Percentiles rank a stretch among this genome's conserved stretches.
Conservation (phyloP, 2,113 vertebrate genomes). For the Gasterosteus aculeatus region DNA sequence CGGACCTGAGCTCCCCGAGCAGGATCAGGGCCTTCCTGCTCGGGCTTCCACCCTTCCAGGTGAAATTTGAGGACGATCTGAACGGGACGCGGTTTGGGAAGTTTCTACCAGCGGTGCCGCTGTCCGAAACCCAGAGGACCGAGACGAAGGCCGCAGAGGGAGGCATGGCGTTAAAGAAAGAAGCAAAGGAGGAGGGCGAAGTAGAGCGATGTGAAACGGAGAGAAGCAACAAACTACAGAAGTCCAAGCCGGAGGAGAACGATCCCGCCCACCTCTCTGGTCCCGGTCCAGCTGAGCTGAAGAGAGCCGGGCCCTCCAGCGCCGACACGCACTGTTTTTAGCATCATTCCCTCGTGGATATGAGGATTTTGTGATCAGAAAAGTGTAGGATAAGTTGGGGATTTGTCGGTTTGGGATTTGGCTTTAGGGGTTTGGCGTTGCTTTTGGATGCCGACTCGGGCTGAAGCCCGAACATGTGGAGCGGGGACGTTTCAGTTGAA, state of each 20-base stretch:
- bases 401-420: neutral
- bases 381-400: neutral
- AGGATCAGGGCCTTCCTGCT: conserved; percentile 78
- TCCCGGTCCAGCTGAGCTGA: conserved; percentile 61
- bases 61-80: conserved; percentile 71
- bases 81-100: conserved; percentile 55
- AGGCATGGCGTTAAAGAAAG: neutral
- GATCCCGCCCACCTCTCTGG: conserved; percentile 20
- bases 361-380: neutral
- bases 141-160: conserved; percentile 24
- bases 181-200: conserved; percentile 15
- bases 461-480: conserved; percentile 3
- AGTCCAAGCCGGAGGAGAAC: conserved; percentile 35
- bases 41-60: conserved; percentile 67
- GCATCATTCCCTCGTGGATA: neutral
- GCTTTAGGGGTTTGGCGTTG: neutral
- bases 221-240: conserved; percentile 17
- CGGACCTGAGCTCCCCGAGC: conserved; percentile 82
- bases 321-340: conserved; percentile 57
- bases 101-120: conserved; percentile 37
- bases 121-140: conserved; percentile 1
- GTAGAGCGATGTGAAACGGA: conserved; percentile 19
- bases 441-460: neutral
- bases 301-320: conserved; percentile 27
- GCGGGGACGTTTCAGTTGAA: conserved; percentile 15